Conservation (phyloP, 2,888 invertebrate genomes). For the Seladonia tumulorum region DNA sequence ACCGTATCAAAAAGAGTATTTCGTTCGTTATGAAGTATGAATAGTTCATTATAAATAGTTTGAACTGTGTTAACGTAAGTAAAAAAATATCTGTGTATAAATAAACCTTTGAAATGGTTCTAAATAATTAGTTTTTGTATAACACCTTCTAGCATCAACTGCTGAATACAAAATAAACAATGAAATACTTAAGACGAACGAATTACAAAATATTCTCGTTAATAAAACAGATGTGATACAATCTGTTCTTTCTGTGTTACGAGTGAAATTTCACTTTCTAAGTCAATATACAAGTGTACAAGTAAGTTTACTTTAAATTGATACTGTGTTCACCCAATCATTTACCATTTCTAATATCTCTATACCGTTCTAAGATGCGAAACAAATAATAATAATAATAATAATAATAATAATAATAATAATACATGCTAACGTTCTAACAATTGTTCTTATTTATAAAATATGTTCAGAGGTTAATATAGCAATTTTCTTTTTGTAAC, state of each 20-base stretch:
- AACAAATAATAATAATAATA: constrained; percentile 46
- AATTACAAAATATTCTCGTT: constrained; percentile 25
- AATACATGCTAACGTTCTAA: constrained; percentile 42
- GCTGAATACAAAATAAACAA: constrained; percentile 27
- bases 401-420: constrained; percentile 32
- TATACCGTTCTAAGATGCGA: constrained; percentile 49
- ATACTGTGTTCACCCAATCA: constrained; percentile 46
- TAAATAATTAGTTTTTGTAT: constrained; percentile 50
- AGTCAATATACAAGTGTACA: constrained; percentile 57
- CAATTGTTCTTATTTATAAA: constrained; percentile 57
- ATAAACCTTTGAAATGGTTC: constrained; percentile 32
- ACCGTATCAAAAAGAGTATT: constrained; percentile 50
- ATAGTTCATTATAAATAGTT: constrained; percentile 29
- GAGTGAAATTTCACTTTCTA: constrained; percentile 46
- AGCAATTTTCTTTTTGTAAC: constrained; percentile 41
- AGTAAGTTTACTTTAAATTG: constrained; percentile 47
- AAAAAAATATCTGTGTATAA: constrained; percentile 35
- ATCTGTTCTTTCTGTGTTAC: constrained; percentile 18
- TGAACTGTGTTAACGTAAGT: constrained; percentile 37
- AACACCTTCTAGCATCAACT: constrained; percentile 29
- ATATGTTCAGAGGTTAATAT: constrained; percentile 52
- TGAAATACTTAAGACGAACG: constrained; percentile 30
- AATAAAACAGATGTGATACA: constrained; percentile 25
- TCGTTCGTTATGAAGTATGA: constrained; percentile 27
- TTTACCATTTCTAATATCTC: constrained; percentile 39